These are phyloP conservation scores for Epinephelus moara DNA, from an alignment of 2,113 vertebrate species.

Conservation along the genomic window DNA sequence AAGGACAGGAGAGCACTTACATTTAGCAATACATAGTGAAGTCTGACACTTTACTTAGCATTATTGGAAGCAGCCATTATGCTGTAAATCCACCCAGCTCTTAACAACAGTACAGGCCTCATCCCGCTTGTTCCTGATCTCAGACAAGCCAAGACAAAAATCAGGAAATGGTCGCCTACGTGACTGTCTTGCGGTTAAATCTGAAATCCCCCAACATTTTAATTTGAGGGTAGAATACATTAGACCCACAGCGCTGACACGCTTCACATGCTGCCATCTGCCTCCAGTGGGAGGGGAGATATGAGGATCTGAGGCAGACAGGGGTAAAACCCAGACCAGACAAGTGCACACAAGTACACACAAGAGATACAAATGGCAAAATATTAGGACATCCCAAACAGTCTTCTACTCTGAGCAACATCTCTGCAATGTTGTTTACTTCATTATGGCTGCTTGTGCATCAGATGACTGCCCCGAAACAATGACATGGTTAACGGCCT, in stretches of 20 bases:
- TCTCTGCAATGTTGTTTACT: slow-evolving; percentile 58
- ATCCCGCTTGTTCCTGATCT: slow-evolving; percentile 30
- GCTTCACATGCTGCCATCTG: slow-evolving; percentile 83
- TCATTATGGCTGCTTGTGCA: slow-evolving; percentile 30
- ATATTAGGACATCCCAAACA: slow-evolving; percentile 41
- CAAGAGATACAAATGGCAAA: slow-evolving; percentile 41
- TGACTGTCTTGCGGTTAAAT: slow-evolving; percentile 61
- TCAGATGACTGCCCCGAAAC: slow-evolving; percentile 69
- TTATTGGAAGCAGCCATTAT: slow-evolving; percentile 31
- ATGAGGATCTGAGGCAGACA: slow-evolving; percentile 73
- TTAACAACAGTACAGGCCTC: slow-evolving; percentile 13
- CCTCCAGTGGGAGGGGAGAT: slow-evolving; percentile 73
- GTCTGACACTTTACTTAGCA: slow-evolving; percentile 27
- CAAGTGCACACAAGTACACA: slow-evolving; percentile 41
- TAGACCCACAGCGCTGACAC: slow-evolving; percentile 74
- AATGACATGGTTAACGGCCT: slow-evolving; percentile 54
- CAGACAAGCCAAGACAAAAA: slow-evolving; percentile 69
- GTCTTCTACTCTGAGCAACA: slow-evolving; percentile 14
- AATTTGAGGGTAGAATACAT: slow-evolving; percentile 84
- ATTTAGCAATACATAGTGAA: slow-evolving; percentile 35
- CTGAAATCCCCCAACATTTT: slow-evolving; percentile 77
- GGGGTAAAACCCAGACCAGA: slow-evolving; percentile 67
- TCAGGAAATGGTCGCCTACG: slow-evolving; percentile 57
- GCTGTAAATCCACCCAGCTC: slow-evolving; percentile 31
- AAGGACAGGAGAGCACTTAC: slow-evolving; percentile 11